Percentiles rank a stretch among this genome's conserved stretches.
phyloP scores from a whole-genome alignment of 1,140 invertebrate genomes.

The Tetraneura akinire region DNA sequence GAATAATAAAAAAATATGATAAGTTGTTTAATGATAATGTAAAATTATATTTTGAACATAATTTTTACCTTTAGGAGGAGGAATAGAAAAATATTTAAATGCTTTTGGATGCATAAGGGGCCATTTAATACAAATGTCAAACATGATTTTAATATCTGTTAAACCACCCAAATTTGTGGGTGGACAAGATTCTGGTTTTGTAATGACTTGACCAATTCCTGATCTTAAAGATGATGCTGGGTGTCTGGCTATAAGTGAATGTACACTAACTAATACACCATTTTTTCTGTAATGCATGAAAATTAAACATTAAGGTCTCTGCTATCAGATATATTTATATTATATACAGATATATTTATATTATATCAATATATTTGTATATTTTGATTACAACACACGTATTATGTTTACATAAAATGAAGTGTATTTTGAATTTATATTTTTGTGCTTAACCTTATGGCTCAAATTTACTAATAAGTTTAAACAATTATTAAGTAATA shows the following conservation, averaged over 20 bases:
- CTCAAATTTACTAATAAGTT: too few species aligned
- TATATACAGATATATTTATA: too few species aligned
- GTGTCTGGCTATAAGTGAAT: slow-evolving; percentile 27
- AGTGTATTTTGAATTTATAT: too few species aligned
- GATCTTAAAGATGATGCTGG: slow-evolving; percentile 64
- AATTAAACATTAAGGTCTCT: too few species aligned
- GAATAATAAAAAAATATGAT: slow-evolving; percentile 51
- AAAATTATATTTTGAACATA: background rate
- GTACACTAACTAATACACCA: background rate
- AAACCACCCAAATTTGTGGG: slow-evolving; percentile 71
- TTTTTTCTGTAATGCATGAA: slow-evolving; percentile 33
- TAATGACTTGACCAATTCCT: slow-evolving; percentile 61
- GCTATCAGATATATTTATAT: too few species aligned
- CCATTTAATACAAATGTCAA: slow-evolving; percentile 68
- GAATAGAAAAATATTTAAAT: slow-evolving; percentile 65
- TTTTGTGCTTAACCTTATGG: too few species aligned
- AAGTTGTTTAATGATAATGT: background rate
- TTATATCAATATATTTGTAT: too few species aligned
- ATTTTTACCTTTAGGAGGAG: slow-evolving; percentile 62
- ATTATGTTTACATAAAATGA: too few species aligned
- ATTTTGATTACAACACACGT: too few species aligned
- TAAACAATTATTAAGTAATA: too few species aligned
- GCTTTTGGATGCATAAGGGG: slow-evolving; percentile 67
- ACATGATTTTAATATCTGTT: slow-evolving; percentile 64
- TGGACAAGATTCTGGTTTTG: slow-evolving; percentile 46